These are phyloP conservation scores for Furcifer pardalis DNA, from an alignment of 2,797 vertebrate genomes.

Conservation along the genomic window DNA sequence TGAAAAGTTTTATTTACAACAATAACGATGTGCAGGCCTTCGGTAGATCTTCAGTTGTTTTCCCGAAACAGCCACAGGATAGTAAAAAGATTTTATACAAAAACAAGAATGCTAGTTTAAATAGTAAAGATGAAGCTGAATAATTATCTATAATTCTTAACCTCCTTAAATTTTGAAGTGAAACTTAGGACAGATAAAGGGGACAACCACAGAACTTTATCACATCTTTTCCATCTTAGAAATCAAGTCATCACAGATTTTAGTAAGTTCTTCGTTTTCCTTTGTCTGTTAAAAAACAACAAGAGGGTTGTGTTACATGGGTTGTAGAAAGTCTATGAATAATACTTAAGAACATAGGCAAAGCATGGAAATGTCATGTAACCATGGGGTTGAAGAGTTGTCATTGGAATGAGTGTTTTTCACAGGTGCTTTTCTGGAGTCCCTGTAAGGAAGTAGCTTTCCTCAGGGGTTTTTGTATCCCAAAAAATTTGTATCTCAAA, in stretches of 20 bases:
- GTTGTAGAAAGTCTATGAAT: not conserved
- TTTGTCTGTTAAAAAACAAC: constrained; percentile 79
- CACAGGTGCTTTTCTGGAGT: not conserved
- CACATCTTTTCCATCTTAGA: constrained; percentile 80
- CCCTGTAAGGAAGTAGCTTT: too few relatives aligned
- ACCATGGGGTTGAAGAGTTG: too few relatives aligned
- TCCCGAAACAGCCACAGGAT: not conserved
- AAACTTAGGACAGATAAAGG: not conserved
- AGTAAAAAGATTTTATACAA: not conserved
- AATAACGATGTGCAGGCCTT: too few relatives aligned
- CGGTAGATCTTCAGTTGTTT: not conserved
- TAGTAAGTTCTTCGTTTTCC: constrained; percentile 90
- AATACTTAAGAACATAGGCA: not conserved
- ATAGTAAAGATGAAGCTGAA: not conserved
- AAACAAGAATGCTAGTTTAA: not conserved
- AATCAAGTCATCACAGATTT: constrained; percentile 95
- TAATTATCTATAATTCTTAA: not conserved
- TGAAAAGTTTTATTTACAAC: not conserved
- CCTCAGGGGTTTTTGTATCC: too few relatives aligned
- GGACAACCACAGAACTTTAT: not conserved
- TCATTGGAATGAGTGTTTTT: not conserved
- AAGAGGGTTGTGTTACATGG: not conserved
- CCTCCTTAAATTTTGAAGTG: not conserved
- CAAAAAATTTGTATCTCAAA: too few relatives aligned
- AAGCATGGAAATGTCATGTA: not conserved